Evolutionary conservation across 2,113 vertebrate species (phyloP), one percentile per base, ranked within the genome.

Genomic region (Anhinga rufa): DNA sequence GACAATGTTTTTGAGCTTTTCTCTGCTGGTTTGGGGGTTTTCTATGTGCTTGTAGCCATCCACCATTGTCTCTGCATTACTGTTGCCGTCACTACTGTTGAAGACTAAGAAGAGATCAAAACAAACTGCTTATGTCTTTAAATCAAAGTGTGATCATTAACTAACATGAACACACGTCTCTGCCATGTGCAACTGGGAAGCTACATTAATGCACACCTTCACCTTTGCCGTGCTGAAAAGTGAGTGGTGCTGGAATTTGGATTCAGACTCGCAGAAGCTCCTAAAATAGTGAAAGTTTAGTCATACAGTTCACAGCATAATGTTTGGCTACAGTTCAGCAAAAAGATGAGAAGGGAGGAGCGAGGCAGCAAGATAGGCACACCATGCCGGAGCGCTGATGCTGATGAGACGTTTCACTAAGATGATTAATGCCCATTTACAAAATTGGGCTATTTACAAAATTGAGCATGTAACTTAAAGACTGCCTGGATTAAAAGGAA

Each of bases 371-470:
- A 55, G 71, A 51, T 19, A 46, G 58, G 52, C 31, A 25, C 5
- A 14, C 25, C 26, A 22, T 0, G 3, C 9, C 0, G 32, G 69
- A 94, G n/a, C 0, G 0, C 72, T 60, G 54, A 12, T 74, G n/a
- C 62, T 89, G 80, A 58, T 95, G 96, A 88, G 84, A 87, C 3
- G 3, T 93, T 96, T 92, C 77, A 49, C 90, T 68, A 28, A 34
- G 90, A 49, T 95, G 84, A 97, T 97, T 92, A 97, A 91, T 95
- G 75, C 83, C 82, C 83, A 95, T 96, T 95, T 93, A 55, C 92
- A 79, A 95, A 97, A 95, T 84, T 90, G 86, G 86, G 87, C 77
- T 92, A 94, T 86, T 96, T 88, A 87, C 76, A 92, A 96, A 96
- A 97, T 92, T 96, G 95, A 95, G 81, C 87, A 15, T 91, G 91